Base-by-base conservation (phyloP, 2,797 vertebrate genomes). In the Mormyrus hasselquistii region DNA sequence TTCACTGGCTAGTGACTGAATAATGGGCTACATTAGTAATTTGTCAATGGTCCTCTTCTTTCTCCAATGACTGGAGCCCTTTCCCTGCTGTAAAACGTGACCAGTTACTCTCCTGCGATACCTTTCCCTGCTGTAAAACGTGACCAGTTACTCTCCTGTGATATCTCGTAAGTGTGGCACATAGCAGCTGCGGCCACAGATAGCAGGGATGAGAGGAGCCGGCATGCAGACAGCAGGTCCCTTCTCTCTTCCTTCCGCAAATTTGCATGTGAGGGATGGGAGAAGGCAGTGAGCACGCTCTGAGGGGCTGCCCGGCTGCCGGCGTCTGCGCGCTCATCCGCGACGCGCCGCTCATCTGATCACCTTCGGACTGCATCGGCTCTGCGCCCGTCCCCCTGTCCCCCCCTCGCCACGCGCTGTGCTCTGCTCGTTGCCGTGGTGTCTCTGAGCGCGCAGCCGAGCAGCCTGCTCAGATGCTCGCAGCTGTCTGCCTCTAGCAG, bases 391-490 rank as follows among this genome's bases (percentile, higher is more conserved):
- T 86, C 16, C 53, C 53, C 62, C 83, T 34, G 29, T n/a, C 57
- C 10, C 62, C 47, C 22, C 19, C 52, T 19, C 84, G 22, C 50
- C 84, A 12, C 55, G 16, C 9, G 25, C 82, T 14, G 29, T 50
- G 6, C n/a, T n/a, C 87, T 53, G 79, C 29, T 65, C 47, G 76
- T 73, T 62, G 87, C 76, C 49, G 76, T 9, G 38, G 44, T 57
- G 47, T 44, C 34, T 84, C 57, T 50, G 84, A 65, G 88, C 87
- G 69, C 79, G 49, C 55, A 22, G 55, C 89, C 76, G 59, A 85
- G 55, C 82, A 52, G 76, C 47, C 38, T 19, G 88, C 88, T 88
- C 94, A 94, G 94, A 93, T 94, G 93, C 92, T 89, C 55, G 14
- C 57, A 57, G 88, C 62, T 38, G 55, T 90, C 90, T 84, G 88